Conservation (phyloP, 2,797 vertebrate species). For the Alfaro cultratus region DNA sequence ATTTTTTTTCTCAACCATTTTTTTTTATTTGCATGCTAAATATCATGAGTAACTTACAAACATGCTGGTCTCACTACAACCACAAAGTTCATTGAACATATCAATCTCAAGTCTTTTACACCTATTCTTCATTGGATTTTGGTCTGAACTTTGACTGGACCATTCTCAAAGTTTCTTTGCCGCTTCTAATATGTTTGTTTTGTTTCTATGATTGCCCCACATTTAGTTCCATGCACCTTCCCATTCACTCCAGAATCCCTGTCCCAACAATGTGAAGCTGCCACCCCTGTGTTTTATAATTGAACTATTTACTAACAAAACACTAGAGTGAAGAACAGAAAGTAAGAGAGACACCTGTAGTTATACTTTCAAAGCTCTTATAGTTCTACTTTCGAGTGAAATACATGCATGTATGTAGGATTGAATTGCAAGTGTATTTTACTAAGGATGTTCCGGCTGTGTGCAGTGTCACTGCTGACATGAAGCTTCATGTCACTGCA, state of each 20-base stretch:
- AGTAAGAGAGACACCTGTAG: not conserved
- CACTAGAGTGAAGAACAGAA: not conserved
- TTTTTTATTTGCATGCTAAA: not conserved
- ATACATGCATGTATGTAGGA: not conserved
- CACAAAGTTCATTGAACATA: not conserved
- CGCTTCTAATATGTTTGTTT: not conserved
- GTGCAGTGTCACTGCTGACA: not conserved
- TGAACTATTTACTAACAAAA: not conserved
- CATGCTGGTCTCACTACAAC: not conserved
- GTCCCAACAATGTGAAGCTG: too few relatives aligned
- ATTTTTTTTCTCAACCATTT: not conserved
- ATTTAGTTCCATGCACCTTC: not conserved
- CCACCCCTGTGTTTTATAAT: too few relatives aligned
- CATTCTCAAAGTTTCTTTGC: not conserved
- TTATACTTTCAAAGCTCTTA: not conserved
- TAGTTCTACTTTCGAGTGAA: not conserved
- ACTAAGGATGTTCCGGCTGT: not conserved
- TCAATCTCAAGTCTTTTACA: not conserved
- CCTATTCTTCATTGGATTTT: not conserved
- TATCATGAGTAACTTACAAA: not conserved
- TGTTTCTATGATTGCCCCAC: not conserved
- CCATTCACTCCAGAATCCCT: not conserved
- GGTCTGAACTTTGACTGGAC: not conserved
- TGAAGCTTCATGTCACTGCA: conserved; percentile 6
- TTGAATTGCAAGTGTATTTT: not conserved